Base-by-base conservation (phyloP, 2,113 vertebrate genomes). In the Oceanites oceanicus region DNA sequence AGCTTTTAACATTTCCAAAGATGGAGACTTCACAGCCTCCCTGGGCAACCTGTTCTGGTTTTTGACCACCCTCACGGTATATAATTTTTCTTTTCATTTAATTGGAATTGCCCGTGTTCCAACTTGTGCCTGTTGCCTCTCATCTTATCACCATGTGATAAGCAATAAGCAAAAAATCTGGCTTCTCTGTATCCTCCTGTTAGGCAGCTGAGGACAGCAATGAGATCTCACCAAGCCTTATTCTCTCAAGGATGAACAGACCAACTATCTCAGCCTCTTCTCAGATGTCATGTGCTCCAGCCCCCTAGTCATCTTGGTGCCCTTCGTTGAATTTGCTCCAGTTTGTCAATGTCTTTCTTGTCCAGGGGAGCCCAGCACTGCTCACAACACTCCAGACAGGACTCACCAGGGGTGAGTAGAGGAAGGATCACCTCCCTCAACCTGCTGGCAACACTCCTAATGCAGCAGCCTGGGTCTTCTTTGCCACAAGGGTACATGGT, bases 91-190 rank as follows among this genome's bases (percentile, higher is more conserved):
- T n/a, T 66, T 78, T 71, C 19, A 79, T 55, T 50, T 68, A 79
- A 27, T 1, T 90, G 36, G 26, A 75, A 82, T 32, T 76, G 9
- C 13, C 7, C 0, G 0, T 34, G 21, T 56, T 82, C 59, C 21
- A 61, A 11, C 16, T 40, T 36, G 38, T 2, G 5, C 44, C 30
- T 76, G 4, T 27, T 70, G 36, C 36, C 74, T 65, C 32, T 76
- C 0, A 0, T 61, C 20, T 42, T 75, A 63, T 21, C 0, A 5
- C 21, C 26, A 65, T 0, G 2, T 21, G 15, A n/a, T n/a, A n/a
- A n/a, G n/a, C n/a, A n/a, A n/a, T n/a, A n/a, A n/a, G 2, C 5
- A 16, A 76, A 71, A 93, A 50, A 73, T 16, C 20, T 53, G 25
- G 7, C 10, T 59, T 67, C 20, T 94, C 32, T 63, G 4, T 13